Conservation (phyloP, 2,797 vertebrate species). For the Echiichthys vipera region DNA sequence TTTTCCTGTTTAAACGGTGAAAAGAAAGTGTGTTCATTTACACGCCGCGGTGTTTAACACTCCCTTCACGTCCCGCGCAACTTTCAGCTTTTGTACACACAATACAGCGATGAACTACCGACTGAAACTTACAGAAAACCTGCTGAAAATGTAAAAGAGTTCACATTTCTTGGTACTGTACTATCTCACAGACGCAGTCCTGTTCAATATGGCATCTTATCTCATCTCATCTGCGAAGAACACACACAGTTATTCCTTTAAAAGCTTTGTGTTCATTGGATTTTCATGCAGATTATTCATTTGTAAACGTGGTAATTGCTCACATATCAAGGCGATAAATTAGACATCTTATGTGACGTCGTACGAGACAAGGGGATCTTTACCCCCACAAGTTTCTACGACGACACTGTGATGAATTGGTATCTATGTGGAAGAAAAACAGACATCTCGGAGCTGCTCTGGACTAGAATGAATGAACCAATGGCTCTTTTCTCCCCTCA, state of each 20-base stretch:
- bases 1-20: constrained; percentile 24
- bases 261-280: background rate
- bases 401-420: background rate
- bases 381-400: background rate
- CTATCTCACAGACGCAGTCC: background rate
- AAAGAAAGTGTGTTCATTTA: constrained; percentile 63
- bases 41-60: constrained; percentile 59
- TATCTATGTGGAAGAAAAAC: background rate
- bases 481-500: background rate
- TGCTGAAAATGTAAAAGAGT: background rate
- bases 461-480: constrained; percentile 43
- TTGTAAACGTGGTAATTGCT: background rate
- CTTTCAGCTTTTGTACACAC: constrained; percentile 37
- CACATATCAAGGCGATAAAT: background rate
- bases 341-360: background rate
- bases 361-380: background rate
- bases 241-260: background rate
- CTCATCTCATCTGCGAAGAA: background rate
- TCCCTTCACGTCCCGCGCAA: constrained; percentile 62
- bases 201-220: too few relatives aligned
- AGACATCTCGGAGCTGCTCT: background rate
- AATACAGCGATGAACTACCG: background rate
- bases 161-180: background rate
- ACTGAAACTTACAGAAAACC: background rate
- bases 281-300: background rate